Evolutionary conservation across 2,797 vertebrate species (phyloP), one percentile per base, ranked within the genome.

Genomic region (Spondyliosoma cantharus): DNA sequence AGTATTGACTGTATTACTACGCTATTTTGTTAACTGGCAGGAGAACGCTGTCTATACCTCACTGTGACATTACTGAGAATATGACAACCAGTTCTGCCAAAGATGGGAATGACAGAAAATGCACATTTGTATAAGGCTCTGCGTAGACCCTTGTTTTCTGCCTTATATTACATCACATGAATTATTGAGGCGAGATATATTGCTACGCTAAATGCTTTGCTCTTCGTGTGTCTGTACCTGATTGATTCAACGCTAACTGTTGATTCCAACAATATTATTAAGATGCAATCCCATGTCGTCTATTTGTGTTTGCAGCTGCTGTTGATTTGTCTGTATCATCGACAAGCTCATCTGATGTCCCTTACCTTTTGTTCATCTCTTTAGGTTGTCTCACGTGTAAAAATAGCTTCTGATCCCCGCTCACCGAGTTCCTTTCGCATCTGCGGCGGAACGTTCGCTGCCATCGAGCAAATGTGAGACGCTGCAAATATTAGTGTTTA

Each of bases 281-380:
- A 64, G 11, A 70, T 37, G 69, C 58, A 17, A 66, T 74, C 74
- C 49, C 76, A 43, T 78, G 73, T 71, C 74, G 72, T 69, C 68
- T 84, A 76, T 86, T 74, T 87, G 68, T 83, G 82, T 80, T 76
- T 80, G 57, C 74, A 59, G 73, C 45, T 82, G 43, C 24, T 80
- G 86, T 87, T 81, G 76, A 90, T 88, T 71, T 0, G 7, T 71
- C 49, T 43, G 7, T 29, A 63, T 67, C 49, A 64, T 67, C 58
- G n/a, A 37, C 22, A 27, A 42, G 19, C 82, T 87, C 53, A 59
- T 86, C 32, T 68, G 25, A 42, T 63, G 27, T 71, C 20, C 66
- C 52, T 68, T 19, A 11, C 1, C 25, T 29, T 48, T 64, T 22
- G 3, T 50, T 65, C 11, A 9, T 60, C 6, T 71, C 66, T 57